Base-by-base conservation (phyloP, 1,140 invertebrate genomes). In the Zaprionus capensis region DNA sequence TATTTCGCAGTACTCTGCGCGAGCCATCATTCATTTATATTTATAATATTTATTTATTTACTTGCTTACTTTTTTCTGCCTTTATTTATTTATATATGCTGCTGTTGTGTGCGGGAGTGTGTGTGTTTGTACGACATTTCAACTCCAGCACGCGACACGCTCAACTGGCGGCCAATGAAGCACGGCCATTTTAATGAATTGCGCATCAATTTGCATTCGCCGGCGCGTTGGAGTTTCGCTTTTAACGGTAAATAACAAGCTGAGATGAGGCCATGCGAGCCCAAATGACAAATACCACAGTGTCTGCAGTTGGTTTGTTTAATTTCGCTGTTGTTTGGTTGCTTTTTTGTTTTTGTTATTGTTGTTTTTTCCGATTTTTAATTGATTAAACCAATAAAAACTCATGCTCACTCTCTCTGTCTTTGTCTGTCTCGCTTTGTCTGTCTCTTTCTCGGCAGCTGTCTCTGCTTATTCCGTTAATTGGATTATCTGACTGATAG, bases 141-240 rank as follows among this genome's bases (percentile, higher is more conserved):
- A 73, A 38, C 64, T 63, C 51, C 53, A 58, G 11, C 59, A 41
- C 36, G 49, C 17, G 31, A 38, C 67, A 76, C 68, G 77, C 84
- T 88, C 78, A 72, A 88, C 78, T 81, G 69, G 78, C 63, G 56
- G 46, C 69, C 81, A 88, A 80, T 90, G 85, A 82, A 76, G 71
- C 78, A 61, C 66, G 56, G 57, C 58, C 72, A 72, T 81, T 88
- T 88, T 85, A 88, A 88, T 90, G 85, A 88, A 88, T 85, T 88
- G 76, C 64, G 67, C 85, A 74, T 85, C 76, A 80, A 85, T 74
- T 85, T 88, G 75, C 81, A 81, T 84, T 82, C 65, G 67, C 51
- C 49, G 20, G 46, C 17, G 46, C 12, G 17, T 51, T 24, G 46
- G 17, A 51, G 41, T 46, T 51, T 51, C 46, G 46, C 20, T 24